Evolutionary conservation across 2,113 vertebrate species (phyloP).

Genomic region (Eulemur macaco): DNA sequence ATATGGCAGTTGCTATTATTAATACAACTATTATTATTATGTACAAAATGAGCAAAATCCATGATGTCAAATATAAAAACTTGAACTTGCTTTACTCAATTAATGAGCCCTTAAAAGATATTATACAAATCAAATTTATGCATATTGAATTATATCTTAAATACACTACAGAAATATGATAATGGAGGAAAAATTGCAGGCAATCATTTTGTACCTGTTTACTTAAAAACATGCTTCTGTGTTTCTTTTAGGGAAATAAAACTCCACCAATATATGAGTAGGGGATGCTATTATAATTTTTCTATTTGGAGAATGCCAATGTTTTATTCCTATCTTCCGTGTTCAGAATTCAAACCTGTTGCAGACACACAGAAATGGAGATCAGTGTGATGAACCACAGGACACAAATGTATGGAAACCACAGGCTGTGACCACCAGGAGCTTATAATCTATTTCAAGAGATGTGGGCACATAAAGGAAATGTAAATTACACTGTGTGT

Average conservation of each 20-base stretch:
- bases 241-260: not conserved
- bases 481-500: not conserved
- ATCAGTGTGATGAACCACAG: not conserved
- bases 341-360: not conserved
- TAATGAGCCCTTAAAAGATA: not conserved
- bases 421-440: not conserved
- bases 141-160: not conserved
- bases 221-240: not conserved
- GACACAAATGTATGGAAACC: not conserved
- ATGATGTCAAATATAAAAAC: not conserved
- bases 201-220: not conserved
- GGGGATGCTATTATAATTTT: not conserved
- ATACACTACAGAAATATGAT: not conserved
- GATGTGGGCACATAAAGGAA: not conserved
- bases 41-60: not conserved
- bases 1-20: rapidly evolving
- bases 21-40: too few relatives aligned
- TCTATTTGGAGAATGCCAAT: not conserved
- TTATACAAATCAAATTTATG: not conserved
- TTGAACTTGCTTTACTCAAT: not conserved
- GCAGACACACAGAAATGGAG: not conserved
- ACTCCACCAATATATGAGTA: not conserved
- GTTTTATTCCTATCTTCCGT: not conserved
- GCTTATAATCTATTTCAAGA: not conserved
- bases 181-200: not conserved